phyloP scores from a whole-genome alignment of 1,140 invertebrate genomes.

The Chrysoperla carnea region DNA sequence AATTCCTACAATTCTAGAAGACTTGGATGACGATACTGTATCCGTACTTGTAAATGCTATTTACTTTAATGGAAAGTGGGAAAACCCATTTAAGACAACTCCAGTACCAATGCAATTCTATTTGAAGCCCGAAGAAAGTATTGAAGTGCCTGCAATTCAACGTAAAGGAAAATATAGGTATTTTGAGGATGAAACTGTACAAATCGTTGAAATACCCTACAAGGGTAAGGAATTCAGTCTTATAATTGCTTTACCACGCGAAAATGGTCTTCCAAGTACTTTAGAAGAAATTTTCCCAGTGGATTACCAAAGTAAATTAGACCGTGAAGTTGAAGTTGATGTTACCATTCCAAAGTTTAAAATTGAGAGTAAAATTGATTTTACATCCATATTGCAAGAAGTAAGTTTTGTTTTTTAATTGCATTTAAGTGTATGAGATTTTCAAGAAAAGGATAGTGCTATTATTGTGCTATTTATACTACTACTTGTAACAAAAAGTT shows the following conservation, averaged over 20 bases:
- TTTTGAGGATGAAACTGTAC: constrained; percentile 27
- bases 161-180: constrained; percentile 30
- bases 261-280: constrained; percentile 29
- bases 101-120: constrained; percentile 29
- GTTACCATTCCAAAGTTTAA: constrained; percentile 48
- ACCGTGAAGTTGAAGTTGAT: constrained; percentile 11
- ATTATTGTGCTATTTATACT: too few relatives aligned
- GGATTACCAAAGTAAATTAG: constrained; percentile 8
- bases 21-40: constrained; percentile 31
- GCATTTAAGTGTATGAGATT: too few relatives aligned
- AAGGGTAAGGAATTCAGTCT: constrained; percentile 35
- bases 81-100: constrained; percentile 28
- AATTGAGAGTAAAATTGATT: constrained; percentile 37
- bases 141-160: constrained; percentile 46
- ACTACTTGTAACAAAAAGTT: too few relatives aligned
- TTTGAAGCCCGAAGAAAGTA: constrained; percentile 20
- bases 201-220: constrained; percentile 38
- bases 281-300: constrained; percentile 15
- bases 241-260: constrained; percentile 45
- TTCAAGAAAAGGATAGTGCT: too few relatives aligned
- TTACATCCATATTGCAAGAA: constrained; percentile 33
- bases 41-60: constrained; percentile 66
- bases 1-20: constrained; percentile 43
- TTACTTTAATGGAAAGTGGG: constrained; percentile 68
- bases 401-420: constrained; percentile 24